Evolutionary conservation across 2,113 vertebrate genomes (phyloP).

Genomic region (Plecturocebus donacophilus): DNA sequence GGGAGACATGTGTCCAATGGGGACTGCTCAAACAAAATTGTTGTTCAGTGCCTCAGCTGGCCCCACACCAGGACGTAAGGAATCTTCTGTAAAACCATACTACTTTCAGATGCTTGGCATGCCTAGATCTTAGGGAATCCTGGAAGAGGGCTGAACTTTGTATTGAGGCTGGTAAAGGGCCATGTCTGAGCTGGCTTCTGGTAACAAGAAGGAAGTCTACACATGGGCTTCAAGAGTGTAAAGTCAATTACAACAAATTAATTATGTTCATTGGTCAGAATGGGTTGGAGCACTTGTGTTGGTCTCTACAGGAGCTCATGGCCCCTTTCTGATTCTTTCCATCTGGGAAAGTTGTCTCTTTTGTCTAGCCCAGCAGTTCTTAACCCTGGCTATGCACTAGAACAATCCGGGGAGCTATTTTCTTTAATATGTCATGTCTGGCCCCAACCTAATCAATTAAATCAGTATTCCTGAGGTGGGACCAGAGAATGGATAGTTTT

Average conservation of each 20-base stretch:
- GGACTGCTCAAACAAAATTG: not conserved
- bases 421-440: conserved; percentile 28
- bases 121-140: not conserved
- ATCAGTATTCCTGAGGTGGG: not conserved
- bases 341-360: conserved; percentile 25
- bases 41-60: not conserved
- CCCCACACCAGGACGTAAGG: not conserved
- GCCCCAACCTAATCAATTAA: conserved; percentile 40
- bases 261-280: not conserved
- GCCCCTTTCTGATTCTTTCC: conserved; percentile 1
- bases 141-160: not conserved
- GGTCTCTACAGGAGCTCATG: not conserved
- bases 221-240: not conserved
- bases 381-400: not conserved
- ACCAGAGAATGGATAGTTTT: not conserved
- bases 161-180: not conserved
- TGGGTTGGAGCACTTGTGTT: not conserved
- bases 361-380: not conserved
- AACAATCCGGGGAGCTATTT: not conserved
- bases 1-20: not conserved
- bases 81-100: not conserved
- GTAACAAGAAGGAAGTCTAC: not conserved
- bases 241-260: not conserved
- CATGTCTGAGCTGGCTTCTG: not conserved
- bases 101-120: not conserved